These are phyloP conservation scores for Smittia aterrima DNA, from an alignment of 2,888 invertebrate species.

Conservation along the genomic window DNA sequence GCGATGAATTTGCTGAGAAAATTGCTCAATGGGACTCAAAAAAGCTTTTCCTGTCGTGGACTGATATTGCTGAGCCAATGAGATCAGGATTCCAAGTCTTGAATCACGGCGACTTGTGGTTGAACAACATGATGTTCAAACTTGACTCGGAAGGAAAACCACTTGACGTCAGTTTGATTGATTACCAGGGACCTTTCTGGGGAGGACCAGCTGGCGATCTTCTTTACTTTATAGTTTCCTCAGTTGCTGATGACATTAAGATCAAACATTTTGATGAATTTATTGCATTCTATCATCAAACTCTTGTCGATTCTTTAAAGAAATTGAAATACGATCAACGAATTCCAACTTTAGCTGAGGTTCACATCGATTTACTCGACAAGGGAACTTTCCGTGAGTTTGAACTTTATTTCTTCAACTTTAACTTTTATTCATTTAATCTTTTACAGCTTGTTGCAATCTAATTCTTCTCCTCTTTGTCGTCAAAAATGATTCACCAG, in stretches of 20 bases:
- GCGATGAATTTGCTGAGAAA: slow-evolving; percentile 24
- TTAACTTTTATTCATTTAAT: not conserved
- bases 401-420: not conserved
- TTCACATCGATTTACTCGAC: slow-evolving; percentile 29
- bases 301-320: slow-evolving; percentile 1
- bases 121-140: slow-evolving; percentile 43
- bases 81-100: slow-evolving; percentile 41
- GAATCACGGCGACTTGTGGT: slow-evolving; percentile 43
- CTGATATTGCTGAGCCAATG: slow-evolving; percentile 23
- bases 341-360: slow-evolving; percentile 33
- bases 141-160: slow-evolving; percentile 13
- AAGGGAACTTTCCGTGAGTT: slow-evolving; percentile 13
- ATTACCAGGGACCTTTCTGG: slow-evolving; percentile 23
- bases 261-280: slow-evolving; percentile 38
- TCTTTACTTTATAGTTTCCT: slow-evolving; percentile 42
- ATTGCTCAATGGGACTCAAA: slow-evolving; percentile 6
- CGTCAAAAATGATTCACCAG: not conserved
- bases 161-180: slow-evolving; percentile 1
- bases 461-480: slow-evolving; percentile 5
- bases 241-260: slow-evolving; percentile 26
- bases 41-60: not conserved
- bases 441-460: not conserved
- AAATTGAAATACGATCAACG: slow-evolving; percentile 23
- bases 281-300: slow-evolving; percentile 33
- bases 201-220: slow-evolving; percentile 43